Percentiles rank a stretch among this genome's conserved stretches.
Conservation (phyloP, 2,113 vertebrate species). For the Lagenorhynchus albirostris region DNA sequence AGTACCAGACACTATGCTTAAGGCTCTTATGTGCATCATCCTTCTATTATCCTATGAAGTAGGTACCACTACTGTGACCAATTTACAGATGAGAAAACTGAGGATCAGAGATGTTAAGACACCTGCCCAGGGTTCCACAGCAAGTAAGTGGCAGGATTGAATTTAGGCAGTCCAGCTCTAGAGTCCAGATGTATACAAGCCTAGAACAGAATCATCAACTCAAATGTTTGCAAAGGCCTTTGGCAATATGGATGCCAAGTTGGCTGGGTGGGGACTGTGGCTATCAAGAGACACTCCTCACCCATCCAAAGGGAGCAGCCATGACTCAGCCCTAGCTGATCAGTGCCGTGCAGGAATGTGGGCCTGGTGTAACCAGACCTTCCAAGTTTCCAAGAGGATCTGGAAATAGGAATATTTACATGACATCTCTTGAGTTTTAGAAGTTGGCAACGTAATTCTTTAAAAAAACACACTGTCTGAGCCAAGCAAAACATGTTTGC, state of each 20-base stretch:
- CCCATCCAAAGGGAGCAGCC: background rate
- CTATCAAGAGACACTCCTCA: background rate
- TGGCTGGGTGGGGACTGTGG: background rate
- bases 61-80: background rate
- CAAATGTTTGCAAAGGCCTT: background rate
- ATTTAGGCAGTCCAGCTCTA: background rate
- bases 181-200: background rate
- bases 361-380: background rate
- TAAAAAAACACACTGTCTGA: background rate
- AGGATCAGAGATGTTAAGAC: background rate
- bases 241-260: background rate
- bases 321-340: background rate
- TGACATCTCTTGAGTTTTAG: constrained; percentile 36
- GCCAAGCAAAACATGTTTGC: constrained; percentile 22
- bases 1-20: background rate
- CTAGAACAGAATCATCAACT: background rate
- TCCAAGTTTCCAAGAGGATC: background rate
- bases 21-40: background rate
- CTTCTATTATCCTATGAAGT: background rate
- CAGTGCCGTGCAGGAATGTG: background rate
- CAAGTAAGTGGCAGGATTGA: background rate
- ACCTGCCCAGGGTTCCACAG: background rate
- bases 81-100: constrained; percentile 15
- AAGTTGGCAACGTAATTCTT: background rate
- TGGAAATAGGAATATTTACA: constrained; percentile 34